Conservation (phyloP, 2,797 vertebrate species). For the Sebastes taczanowskii region DNA sequence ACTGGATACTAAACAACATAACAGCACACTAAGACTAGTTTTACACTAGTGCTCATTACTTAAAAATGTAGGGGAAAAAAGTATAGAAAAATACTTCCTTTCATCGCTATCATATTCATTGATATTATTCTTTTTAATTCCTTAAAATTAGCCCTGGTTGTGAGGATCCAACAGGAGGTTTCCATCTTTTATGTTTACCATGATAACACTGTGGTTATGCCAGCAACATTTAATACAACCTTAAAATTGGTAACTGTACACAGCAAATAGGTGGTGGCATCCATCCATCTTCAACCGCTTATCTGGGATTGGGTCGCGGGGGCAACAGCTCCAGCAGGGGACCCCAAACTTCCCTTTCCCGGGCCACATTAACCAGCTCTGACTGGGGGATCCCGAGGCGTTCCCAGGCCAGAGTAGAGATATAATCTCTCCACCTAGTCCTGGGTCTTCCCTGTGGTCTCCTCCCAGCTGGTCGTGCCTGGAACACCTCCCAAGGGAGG, state of each 20-base stretch:
- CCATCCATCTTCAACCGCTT: too few relatives aligned
- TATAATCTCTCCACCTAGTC: too few relatives aligned
- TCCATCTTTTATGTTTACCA: neutral
- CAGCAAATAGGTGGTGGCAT: neutral
- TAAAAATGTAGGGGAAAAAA: too few relatives aligned
- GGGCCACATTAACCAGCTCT: too few relatives aligned
- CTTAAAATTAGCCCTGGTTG: neutral
- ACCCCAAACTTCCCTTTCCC: too few relatives aligned
- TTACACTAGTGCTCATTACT: neutral
- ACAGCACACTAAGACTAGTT: neutral
- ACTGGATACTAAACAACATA: neutral
- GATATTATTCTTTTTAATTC: neutral
- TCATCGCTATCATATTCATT: neutral
- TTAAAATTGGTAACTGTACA: neutral
- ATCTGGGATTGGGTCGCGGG: too few relatives aligned
- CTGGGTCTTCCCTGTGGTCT: too few relatives aligned
- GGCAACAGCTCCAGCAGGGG: too few relatives aligned
- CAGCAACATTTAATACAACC: neutral
- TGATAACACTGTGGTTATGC: neutral
- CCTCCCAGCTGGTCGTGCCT: too few relatives aligned
- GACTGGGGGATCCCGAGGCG: too few relatives aligned
- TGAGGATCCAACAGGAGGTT: neutral
- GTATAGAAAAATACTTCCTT: neutral
- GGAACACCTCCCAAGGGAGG: too few relatives aligned
- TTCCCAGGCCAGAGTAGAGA: too few relatives aligned